Evolutionary conservation across 2,888 invertebrate genomes (phyloP).

Genomic region (Petrolisthes cinctipes): DNA sequence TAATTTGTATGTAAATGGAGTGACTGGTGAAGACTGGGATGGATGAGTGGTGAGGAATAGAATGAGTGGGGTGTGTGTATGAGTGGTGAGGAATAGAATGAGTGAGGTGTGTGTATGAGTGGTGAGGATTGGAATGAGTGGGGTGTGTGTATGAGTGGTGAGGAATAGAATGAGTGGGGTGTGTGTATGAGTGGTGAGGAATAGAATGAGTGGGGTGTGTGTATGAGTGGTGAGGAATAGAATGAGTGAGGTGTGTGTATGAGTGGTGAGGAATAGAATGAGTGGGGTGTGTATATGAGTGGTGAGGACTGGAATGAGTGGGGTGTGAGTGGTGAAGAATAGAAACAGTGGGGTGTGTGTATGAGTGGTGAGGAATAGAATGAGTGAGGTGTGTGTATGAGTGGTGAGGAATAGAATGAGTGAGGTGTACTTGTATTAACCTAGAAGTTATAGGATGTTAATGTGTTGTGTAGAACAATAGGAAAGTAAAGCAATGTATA

Average conservation of each 20-base stretch:
- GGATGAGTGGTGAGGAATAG: neutral
- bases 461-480: neutral
- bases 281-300: neutral
- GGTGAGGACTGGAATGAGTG: neutral
- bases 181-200: neutral
- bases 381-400: neutral
- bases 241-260: neutral
- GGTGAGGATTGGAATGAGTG: too few species aligned
- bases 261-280: neutral
- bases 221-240: neutral
- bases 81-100: too few species aligned
- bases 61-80: too few species aligned
- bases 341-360: neutral
- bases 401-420: neutral
- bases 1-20: constrained; percentile 26
- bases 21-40: neutral
- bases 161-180: too few species aligned
- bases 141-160: too few species aligned
- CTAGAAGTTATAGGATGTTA: neutral
- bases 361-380: neutral
- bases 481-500: too few species aligned
- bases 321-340: neutral
- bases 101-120: too few species aligned
- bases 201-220: neutral
- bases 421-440: neutral